Conservation (phyloP, 1,140 invertebrate genomes). For the Psilanteris sp. region DNA sequence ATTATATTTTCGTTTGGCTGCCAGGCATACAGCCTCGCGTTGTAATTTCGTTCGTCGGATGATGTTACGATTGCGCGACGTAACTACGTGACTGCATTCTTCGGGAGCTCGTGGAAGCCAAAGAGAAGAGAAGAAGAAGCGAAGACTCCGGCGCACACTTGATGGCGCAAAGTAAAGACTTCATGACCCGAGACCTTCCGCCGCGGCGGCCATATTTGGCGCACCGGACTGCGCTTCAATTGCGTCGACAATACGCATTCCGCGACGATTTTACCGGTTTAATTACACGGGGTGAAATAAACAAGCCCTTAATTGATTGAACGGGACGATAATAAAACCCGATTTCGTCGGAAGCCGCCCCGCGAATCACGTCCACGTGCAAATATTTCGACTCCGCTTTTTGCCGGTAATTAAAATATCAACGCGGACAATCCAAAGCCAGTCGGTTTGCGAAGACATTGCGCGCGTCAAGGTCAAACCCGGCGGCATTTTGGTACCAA, state of each 20-base stretch:
- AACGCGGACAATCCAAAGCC: slow-evolving; percentile 30
- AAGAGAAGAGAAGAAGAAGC: slow-evolving; percentile 25
- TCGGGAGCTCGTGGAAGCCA: slow-evolving; percentile 39
- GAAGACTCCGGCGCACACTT: slow-evolving; percentile 25
- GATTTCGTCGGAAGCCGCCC: slow-evolving; percentile 20
- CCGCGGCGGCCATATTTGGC: slow-evolving; percentile 54
- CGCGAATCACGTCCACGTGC: slow-evolving; percentile 34
- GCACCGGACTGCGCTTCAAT: slow-evolving; percentile 43
- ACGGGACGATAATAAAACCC: slow-evolving; percentile 41
- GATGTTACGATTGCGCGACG: slow-evolving; percentile 55
- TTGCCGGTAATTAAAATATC: slow-evolving; percentile 55
- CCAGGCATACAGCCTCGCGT: slow-evolving; percentile 3
- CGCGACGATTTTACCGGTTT: slow-evolving; percentile 59
- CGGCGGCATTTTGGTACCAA: no score
- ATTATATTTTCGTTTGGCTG: slow-evolving; percentile 43
- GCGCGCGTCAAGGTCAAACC: no score
- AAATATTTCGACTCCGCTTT: slow-evolving; percentile 35
- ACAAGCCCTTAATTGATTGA: slow-evolving; percentile 60
- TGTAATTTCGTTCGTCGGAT: slow-evolving; percentile 44
- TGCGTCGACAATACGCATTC: slow-evolving; percentile 57
- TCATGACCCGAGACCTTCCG: slow-evolving; percentile 59
- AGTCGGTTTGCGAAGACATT: no score
- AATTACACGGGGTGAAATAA: slow-evolving; percentile 60
- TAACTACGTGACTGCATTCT: slow-evolving; percentile 62
- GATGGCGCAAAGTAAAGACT: slow-evolving; percentile 62